Evolutionary conservation across 2,888 invertebrate species (phyloP).

Genomic region (Nemoura dubitans): DNA sequence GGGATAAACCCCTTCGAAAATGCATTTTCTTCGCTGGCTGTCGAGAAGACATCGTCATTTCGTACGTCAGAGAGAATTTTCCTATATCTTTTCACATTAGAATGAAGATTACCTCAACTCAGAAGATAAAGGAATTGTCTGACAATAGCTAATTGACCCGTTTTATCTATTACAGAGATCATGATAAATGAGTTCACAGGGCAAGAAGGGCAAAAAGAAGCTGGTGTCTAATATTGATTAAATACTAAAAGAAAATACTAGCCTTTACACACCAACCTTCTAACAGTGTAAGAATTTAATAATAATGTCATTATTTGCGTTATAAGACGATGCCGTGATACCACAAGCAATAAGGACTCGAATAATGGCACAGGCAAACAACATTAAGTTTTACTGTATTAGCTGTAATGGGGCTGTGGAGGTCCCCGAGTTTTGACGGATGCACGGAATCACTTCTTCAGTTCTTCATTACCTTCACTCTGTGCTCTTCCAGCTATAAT

Average conservation of each 20-base stretch:
- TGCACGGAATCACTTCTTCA: neutral
- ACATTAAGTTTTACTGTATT: neutral
- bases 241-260: neutral
- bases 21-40: neutral
- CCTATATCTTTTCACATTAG: neutral
- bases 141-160: neutral
- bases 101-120: neutral
- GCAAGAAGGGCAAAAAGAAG: neutral
- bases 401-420: neutral
- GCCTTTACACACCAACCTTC: neutral
- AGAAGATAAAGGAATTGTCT: neutral
- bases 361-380: neutral
- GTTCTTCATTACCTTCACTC: too few species aligned
- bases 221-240: neutral
- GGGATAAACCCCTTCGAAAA: neutral
- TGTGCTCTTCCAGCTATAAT: neutral
- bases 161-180: constrained; percentile 7
- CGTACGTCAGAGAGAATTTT: neutral
- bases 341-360: neutral
- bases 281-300: neutral
- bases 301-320: neutral
- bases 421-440: neutral
- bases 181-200: neutral
- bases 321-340: neutral
- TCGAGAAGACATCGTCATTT: neutral